Evolutionary conservation across 2,113 vertebrate species (phyloP), one percentile per base, ranked within the genome.

Genomic region (Turdus rufiventris): DNA sequence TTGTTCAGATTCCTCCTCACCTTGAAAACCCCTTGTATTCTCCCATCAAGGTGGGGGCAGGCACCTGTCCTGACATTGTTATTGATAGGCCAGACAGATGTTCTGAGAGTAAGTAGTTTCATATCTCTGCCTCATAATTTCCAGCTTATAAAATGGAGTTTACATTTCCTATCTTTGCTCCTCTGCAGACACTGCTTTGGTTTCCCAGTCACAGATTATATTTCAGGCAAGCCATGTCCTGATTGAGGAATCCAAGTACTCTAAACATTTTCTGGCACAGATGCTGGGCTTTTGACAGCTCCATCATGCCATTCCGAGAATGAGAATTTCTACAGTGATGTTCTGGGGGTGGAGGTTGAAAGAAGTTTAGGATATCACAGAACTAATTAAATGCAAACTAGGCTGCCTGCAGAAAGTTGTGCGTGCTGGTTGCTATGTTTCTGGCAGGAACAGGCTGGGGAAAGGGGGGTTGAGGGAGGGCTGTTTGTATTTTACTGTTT

Each of bases 341-440:
- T 89, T 96, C 85, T 88, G 93, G 96, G 87, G 87, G 91, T 1
- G 89, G 94, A 94, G 89, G 94, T 91, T 94, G 88, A 96, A 94
- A 96, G 80, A 93, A 90, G 92, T 96, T 97, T 95, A 96, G 94
- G 92, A 96, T 93, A 96, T 93, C 93, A 94, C 93, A 96, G 92
- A 96, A 91, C 95, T 97, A 97, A 97, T 96, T 96, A 94, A 96
- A 97, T 97, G 96, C 92, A 96, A 97, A 97, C 94, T 91, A 93
- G 90, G 84, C 93, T 97, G 94, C 94, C 77, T 97, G 94, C 89
- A 96, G 92, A 96, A 94, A 96, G 96, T 93, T 28, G 54, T 94
- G 86, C 73, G 10, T 79, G 90, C 89, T 65, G 72, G 92, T 97
- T 97, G 96, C 93, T 96, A 94, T 84, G 95, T 86, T 96, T 96